Percentiles rank a stretch among this genome's conserved stretches.
These are phyloP conservation scores for Xiphophorus maculatus DNA, from an alignment of 2,113 vertebrate species.

Conservation along the genomic window DNA sequence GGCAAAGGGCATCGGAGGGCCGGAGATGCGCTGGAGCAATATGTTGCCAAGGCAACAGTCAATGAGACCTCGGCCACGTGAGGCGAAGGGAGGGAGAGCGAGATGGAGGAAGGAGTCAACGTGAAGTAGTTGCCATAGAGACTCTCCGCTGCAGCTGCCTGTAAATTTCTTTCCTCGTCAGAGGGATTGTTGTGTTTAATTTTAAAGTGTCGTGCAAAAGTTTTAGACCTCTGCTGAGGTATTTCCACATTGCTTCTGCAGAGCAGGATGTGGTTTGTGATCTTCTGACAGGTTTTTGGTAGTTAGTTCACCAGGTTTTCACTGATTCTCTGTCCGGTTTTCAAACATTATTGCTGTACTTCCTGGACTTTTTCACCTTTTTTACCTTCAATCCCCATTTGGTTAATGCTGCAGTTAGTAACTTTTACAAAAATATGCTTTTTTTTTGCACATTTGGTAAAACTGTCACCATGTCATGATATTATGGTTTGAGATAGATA, in stretches of 20 bases:
- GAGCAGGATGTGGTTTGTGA: not conserved
- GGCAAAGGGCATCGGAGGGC: constrained; percentile 54
- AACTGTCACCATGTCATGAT: no score
- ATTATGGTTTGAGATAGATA: no score
- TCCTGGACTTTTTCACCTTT: no score
- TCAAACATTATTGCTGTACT: no score
- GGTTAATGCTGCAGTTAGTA: no score
- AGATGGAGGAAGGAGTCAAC: constrained; percentile 57
- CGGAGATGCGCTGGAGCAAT: constrained; percentile 62
- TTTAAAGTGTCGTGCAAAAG: not conserved
- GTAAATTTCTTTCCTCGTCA: constrained; percentile 31
- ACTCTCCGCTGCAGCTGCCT: constrained; percentile 72
- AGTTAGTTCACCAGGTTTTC: not conserved
- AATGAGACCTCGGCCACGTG: constrained; percentile 64
- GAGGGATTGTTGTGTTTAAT: constrained; percentile 32
- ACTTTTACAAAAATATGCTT: no score
- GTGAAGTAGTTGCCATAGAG: constrained; percentile 79
- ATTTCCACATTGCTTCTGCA: not conserved
- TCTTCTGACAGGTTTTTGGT: not conserved
- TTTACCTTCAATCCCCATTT: no score
- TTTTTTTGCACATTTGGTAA: no score
- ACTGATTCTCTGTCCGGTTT: no score
- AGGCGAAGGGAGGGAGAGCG: constrained; percentile 52
- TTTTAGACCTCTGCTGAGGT: not conserved
- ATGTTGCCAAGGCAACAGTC: constrained; percentile 76